phyloP scores from a whole-genome alignment of 2,888 invertebrate genomes.

The Margaritifera margaritifera region DNA sequence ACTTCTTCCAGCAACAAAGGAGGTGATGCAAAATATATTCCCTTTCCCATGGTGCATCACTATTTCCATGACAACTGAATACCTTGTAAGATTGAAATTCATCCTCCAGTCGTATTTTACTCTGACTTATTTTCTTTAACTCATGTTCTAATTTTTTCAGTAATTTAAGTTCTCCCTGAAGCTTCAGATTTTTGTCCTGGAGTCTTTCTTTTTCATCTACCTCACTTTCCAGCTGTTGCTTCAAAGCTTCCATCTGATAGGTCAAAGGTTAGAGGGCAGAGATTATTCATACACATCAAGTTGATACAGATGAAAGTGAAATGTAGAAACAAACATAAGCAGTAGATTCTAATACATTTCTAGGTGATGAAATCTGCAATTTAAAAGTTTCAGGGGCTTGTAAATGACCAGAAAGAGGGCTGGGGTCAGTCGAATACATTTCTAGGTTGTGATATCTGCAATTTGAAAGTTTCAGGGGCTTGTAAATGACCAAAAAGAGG shows the following conservation, averaged over 20 bases:
- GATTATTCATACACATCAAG: not conserved
- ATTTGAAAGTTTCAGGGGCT: no score
- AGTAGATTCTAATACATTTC: no score
- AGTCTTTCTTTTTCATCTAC: conserved; percentile 46
- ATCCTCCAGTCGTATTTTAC: conserved; percentile 53
- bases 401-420: no score
- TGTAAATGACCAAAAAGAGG: no score
- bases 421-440: no score
- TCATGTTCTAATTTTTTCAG: conserved; percentile 47
- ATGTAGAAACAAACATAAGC: no score
- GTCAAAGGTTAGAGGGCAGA: conserved; percentile 16
- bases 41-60: conserved; percentile 4
- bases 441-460: no score
- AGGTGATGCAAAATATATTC: not conserved
- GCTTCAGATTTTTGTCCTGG: conserved; percentile 49
- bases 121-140: conserved; percentile 50
- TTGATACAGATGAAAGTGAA: not conserved
- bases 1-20: not conserved
- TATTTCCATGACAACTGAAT: conserved; percentile 15
- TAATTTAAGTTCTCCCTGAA: conserved; percentile 52
- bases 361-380: no score
- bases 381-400: no score
- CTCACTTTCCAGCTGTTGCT: conserved; percentile 47
- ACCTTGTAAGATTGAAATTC: conserved; percentile 54
- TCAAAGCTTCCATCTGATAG: conserved; percentile 51